A percentile compares a stretch with the other conserved stretches of the same genome.
Conservation (phyloP, 2,888 invertebrate genomes). For the Urechis unicinctus region DNA sequence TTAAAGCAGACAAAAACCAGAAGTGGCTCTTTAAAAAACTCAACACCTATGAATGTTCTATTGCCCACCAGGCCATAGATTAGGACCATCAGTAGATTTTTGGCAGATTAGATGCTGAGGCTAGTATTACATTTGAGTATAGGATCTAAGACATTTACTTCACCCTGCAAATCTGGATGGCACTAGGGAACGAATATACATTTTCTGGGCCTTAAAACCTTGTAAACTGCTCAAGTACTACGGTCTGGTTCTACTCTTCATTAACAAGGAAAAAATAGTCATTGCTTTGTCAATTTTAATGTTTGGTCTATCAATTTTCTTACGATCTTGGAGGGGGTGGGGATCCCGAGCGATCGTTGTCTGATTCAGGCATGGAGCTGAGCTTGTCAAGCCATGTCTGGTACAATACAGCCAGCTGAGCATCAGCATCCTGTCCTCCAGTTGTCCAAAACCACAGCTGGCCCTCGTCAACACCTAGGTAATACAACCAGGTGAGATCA, state of each 20-base stretch:
- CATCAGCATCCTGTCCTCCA: slow-evolving; percentile 76
- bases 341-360: slow-evolving; percentile 35
- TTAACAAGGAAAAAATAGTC: too few relatives aligned
- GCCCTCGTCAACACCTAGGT: neutral
- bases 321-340: slow-evolving; percentile 50
- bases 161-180: too few relatives aligned
- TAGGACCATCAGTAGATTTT: too few relatives aligned
- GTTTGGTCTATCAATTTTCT: slow-evolving; percentile 6
- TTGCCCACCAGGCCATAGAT: too few relatives aligned
- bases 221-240: too few relatives aligned
- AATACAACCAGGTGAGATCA: neutral
- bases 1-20: neutral
- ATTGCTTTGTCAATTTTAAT: too few relatives aligned
- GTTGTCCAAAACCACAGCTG: slow-evolving; percentile 83
- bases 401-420: slow-evolving; percentile 66
- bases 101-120: too few relatives aligned
- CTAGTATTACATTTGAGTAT: too few relatives aligned
- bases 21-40: neutral
- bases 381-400: slow-evolving; percentile 65
- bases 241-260: too few relatives aligned
- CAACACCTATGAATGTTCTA: neutral
- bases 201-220: too few relatives aligned
- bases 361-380: slow-evolving; percentile 36
- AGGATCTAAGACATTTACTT: too few relatives aligned
- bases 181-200: too few relatives aligned